A percentile compares a stretch with the other conserved stretches of the same genome.
phyloP scores from a whole-genome alignment of 2,888 invertebrate genomes.

The Itoplectis maculator region DNA sequence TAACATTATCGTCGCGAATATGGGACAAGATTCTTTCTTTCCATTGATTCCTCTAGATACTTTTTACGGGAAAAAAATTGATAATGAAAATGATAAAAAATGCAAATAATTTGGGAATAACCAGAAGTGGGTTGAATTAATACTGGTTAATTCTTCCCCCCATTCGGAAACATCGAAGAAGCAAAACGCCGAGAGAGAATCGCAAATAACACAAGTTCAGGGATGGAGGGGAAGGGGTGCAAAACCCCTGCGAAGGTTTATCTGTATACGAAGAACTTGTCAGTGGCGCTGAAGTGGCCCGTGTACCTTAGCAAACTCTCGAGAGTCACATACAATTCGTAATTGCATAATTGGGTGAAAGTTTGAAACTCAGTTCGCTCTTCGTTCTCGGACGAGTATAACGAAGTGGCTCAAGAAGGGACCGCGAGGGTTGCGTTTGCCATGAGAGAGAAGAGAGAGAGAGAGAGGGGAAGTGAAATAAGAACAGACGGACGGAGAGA shows the following conservation, averaged over 20 bases:
- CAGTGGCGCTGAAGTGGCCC: not conserved
- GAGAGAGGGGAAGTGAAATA: slow-evolving; percentile 22
- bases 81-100: not conserved
- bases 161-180: not conserved
- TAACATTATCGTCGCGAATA: no score
- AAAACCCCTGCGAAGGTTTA: not conserved
- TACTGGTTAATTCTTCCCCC: no score
- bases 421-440: not conserved
- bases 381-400: slow-evolving; percentile 47
- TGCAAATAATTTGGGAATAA: not conserved
- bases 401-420: slow-evolving; percentile 48
- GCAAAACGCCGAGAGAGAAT: not conserved
- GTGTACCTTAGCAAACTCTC: slow-evolving; percentile 33
- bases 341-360: slow-evolving; percentile 61
- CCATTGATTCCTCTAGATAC: no score
- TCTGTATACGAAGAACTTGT: not conserved
- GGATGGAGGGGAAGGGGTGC: no score
- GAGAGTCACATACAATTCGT: slow-evolving; percentile 56
- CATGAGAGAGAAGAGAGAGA: not conserved
- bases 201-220: not conserved
- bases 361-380: slow-evolving; percentile 55
- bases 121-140: not conserved
- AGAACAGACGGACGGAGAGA: no score
- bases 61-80: no score
- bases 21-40: no score